These are phyloP conservation scores for Dendrolimus kikuchii DNA, from an alignment of 1,140 invertebrate species.

Conservation along the genomic window DNA sequence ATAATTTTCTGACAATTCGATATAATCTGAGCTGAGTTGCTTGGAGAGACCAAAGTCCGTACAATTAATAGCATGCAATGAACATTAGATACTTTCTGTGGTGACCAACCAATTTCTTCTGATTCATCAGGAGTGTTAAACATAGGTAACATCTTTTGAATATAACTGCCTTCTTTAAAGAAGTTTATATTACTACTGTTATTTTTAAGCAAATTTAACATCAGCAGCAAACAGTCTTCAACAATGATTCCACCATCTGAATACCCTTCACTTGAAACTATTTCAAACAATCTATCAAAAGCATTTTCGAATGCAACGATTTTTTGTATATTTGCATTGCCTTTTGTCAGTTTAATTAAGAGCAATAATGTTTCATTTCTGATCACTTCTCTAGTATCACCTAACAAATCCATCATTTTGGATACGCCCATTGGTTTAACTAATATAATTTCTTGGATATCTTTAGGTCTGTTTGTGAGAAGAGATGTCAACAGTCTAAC, in stretches of 20 bases:
- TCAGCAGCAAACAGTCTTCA: slow-evolving; percentile 96
- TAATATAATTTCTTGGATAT: slow-evolving; percentile 96
- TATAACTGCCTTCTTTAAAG: slow-evolving; percentile 97
- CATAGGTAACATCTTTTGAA: slow-evolving; percentile 91
- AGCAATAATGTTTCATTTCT: slow-evolving; percentile 95
- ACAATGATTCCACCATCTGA: slow-evolving; percentile 98
- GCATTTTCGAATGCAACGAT: slow-evolving; percentile 99
- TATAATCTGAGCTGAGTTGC: slow-evolving; percentile 82
- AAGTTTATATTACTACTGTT: slow-evolving; percentile 99
- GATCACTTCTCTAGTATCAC: slow-evolving; percentile 95
- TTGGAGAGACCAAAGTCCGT: slow-evolving; percentile 90
- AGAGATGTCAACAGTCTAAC: slow-evolving; percentile 89
- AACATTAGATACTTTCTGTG: slow-evolving; percentile 96
- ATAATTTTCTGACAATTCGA: slow-evolving; percentile 92
- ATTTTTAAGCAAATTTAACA: slow-evolving; percentile 94
- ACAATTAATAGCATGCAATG: slow-evolving; percentile 94
- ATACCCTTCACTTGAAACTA: slow-evolving; percentile 93
- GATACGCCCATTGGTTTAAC: slow-evolving; percentile 98
- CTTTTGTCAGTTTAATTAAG: slow-evolving; percentile 94
- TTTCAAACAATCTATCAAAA: slow-evolving; percentile 95
- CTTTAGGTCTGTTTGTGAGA: slow-evolving; percentile 87
- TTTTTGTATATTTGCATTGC: slow-evolving; percentile 99
- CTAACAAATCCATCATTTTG: slow-evolving; percentile 96
- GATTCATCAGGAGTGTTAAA: slow-evolving; percentile 82
- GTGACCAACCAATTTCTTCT: slow-evolving; percentile 88